A percentile compares a stretch with the other conserved stretches of the same genome.
phyloP scores from a whole-genome alignment of 92 coral and sea anemone species.

The Epizoanthus rinbou region DNA sequence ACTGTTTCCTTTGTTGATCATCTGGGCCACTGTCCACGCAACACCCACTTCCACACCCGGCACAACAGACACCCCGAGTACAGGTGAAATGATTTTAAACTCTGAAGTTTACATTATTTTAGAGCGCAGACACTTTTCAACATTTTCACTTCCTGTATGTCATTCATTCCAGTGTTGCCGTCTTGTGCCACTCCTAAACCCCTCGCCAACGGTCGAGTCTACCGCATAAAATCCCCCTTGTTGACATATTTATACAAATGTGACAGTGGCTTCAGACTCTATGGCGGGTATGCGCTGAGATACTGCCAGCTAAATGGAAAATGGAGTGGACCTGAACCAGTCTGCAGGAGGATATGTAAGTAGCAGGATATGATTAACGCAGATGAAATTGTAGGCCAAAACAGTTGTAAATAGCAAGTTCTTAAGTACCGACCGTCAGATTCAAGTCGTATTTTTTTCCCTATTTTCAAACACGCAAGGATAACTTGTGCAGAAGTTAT shows the following conservation, averaged over 20 bases:
- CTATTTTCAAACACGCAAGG: no score
- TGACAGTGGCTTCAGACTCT: neutral
- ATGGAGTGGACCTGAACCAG: constrained; percentile 1
- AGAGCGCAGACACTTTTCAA: no score
- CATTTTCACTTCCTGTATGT: neutral
- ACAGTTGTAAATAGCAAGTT: neutral
- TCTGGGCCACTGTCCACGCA: no score
- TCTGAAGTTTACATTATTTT: no score
- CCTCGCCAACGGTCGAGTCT: neutral
- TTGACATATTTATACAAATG: neutral
- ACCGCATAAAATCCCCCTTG: neutral
- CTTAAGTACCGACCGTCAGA: no score
- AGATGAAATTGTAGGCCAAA: no score
- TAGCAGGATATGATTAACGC: neutral
- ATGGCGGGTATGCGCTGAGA: neutral
- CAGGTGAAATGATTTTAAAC: no score
- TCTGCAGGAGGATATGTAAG: neutral
- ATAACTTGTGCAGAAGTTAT: no score
- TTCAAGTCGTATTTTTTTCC: no score
- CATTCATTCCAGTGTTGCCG: neutral
- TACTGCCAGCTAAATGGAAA: neutral
- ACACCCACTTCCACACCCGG: no score
- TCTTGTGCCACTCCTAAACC: neutral
- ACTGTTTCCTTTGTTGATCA: no score
- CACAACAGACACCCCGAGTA: no score